A percentile compares a stretch with the other conserved stretches of the same genome.
Evolutionary conservation across 2,797 vertebrate genomes (phyloP).

Genomic region (Protosalanx chinensis): DNA sequence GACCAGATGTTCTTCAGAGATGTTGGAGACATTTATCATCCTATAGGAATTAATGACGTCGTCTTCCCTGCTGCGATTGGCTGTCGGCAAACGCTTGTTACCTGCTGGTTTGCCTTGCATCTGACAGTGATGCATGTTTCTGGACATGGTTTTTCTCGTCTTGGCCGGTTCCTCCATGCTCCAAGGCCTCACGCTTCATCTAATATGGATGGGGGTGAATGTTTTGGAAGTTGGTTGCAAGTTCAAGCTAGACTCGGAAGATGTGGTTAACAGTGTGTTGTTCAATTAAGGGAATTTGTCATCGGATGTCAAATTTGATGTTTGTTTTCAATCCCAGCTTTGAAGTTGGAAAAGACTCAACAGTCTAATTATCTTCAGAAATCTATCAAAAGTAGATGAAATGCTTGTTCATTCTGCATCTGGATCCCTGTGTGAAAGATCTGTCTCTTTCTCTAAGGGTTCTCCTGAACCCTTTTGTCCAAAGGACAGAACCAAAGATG

Average conservation of each 20-base stretch:
- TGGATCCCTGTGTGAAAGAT: too few relatives aligned
- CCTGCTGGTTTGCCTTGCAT: conserved; percentile 21
- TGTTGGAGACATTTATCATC: conserved; percentile 57
- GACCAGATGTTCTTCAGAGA: conserved; percentile 43
- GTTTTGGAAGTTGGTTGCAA: background rate
- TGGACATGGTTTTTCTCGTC: conserved; percentile 20
- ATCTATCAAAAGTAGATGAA: background rate
- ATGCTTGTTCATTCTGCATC: background rate
- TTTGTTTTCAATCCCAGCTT: background rate
- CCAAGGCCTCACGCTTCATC: background rate
- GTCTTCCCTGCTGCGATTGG: conserved; percentile 27
- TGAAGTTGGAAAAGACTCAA: background rate
- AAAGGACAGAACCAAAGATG: conserved; percentile 84
- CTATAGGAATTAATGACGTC: conserved; percentile 40
- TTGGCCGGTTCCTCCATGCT: background rate
- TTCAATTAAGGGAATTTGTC: too few relatives aligned
- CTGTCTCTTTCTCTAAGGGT: conserved; percentile 70
- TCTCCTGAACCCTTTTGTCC: conserved; percentile 88
- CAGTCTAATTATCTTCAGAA: background rate
- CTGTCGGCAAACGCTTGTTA: conserved; percentile 33
- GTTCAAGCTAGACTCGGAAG: too few relatives aligned
- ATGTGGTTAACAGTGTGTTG: too few relatives aligned
- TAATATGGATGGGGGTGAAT: background rate
- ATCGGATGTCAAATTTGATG: background rate
- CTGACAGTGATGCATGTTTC: conserved; percentile 29